phyloP scores from a whole-genome alignment of 2,113 vertebrate species.

The Aix galericulata region DNA sequence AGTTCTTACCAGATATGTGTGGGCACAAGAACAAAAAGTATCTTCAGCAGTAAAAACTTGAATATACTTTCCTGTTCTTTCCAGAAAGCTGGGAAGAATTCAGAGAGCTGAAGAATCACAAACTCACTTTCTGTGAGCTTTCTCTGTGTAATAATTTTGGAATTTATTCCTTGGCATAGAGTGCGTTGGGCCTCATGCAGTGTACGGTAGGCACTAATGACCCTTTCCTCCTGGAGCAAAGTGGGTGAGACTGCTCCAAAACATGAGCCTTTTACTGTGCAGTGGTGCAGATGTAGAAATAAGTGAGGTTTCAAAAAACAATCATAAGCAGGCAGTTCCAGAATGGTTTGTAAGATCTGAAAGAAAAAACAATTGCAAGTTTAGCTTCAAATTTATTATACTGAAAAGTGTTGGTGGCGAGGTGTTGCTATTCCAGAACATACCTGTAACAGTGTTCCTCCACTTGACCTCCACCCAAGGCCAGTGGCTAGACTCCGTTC shows the following conservation, averaged over 20 bases:
- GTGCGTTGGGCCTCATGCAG: neutral
- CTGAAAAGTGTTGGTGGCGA: neutral
- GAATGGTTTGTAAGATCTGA: neutral
- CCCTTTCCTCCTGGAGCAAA: neutral
- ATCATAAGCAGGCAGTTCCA: neutral
- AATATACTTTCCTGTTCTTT: slow-evolving; percentile 20
- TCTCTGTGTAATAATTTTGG: neutral
- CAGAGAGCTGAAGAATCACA: neutral
- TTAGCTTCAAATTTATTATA: neutral
- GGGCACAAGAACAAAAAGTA: slow-evolving; percentile 39
- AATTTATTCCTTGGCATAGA: neutral
- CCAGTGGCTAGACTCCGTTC: neutral
- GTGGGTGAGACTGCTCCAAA: neutral
- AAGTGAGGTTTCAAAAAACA: neutral
- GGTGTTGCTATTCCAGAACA: neutral
- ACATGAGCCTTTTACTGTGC: neutral
- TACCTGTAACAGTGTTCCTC: neutral
- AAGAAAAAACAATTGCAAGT: neutral
- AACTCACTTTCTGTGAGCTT: neutral
- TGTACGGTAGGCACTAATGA: neutral
- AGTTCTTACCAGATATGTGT: neutral
- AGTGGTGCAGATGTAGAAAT: neutral
- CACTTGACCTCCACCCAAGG: neutral
- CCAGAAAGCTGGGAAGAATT: slow-evolving; percentile 9
- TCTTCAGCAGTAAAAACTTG: slow-evolving; percentile 11